phyloP scores from a whole-genome alignment of 92 coral and sea anemone species.

The Phenganax marumi region DNA sequence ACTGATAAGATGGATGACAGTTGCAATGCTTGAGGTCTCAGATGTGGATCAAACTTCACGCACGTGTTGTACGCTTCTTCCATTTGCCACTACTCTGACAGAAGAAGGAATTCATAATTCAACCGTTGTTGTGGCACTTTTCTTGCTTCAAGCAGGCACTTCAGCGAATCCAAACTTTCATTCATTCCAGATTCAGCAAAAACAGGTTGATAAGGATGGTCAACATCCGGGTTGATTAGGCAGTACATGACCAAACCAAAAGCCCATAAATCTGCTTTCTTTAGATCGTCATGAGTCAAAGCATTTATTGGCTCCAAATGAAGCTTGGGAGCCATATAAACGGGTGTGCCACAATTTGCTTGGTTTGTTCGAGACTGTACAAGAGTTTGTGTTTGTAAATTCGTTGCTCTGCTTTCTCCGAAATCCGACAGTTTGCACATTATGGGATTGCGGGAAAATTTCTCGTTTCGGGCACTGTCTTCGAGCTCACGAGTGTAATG shows the following conservation, averaged over 20 bases:
- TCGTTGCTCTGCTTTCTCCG: constrained; percentile 1
- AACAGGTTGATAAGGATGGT: constrained; percentile 13
- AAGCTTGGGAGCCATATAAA: background rate
- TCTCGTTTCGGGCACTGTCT: background rate
- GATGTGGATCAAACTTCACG: background rate
- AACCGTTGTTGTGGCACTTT: background rate
- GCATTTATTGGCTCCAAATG: background rate
- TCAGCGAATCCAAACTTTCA: background rate
- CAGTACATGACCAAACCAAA: constrained; percentile 16
- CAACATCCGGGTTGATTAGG: constrained; percentile 8
- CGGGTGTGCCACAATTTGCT: constrained; percentile 13
- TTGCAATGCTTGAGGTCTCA: background rate
- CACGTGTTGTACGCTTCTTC: constrained; percentile 8
- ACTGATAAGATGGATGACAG: background rate
- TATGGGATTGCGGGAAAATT: background rate
- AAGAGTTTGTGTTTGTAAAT: constrained; percentile 6
- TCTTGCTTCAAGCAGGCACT: background rate
- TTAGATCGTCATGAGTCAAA: constrained; percentile 12
- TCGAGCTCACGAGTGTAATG: constrained; percentile 6
- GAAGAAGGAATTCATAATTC: background rate
- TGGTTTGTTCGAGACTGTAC: background rate
- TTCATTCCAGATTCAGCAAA: constrained; percentile 3
- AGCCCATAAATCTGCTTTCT: constrained; percentile 14
- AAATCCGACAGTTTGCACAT: constrained; percentile 8
- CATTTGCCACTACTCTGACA: constrained; percentile 22